Percentiles rank a stretch among this genome's conserved stretches.
Evolutionary conservation across 53 echinoderm and acorn worm species (phyloP).

Genomic region (Stichopus horrens): DNA sequence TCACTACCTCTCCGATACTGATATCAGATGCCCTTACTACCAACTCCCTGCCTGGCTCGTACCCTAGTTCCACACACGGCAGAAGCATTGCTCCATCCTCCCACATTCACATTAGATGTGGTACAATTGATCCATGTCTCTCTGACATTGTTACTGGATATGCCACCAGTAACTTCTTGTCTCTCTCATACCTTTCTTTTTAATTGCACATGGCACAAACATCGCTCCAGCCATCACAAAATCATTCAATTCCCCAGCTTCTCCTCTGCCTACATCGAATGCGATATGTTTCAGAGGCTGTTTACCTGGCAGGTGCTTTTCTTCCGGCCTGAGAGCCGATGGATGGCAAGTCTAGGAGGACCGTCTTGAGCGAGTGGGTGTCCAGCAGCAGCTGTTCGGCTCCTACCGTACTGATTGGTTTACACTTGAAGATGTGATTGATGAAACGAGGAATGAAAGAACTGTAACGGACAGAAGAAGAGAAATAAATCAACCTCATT

Average conservation of each 20-base stretch:
- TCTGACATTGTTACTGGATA: too few relatives aligned
- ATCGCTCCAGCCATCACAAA: too few relatives aligned
- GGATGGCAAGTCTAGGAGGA: slow-evolving; percentile 91
- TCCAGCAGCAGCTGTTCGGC: slow-evolving; percentile 94
- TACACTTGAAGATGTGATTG: slow-evolving; percentile 88
- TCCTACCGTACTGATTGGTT: slow-evolving; percentile 98
- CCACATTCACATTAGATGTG: too few relatives aligned
- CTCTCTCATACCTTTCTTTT: too few relatives aligned
- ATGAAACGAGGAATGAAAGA: slow-evolving; percentile 97
- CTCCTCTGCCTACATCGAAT: background rate
- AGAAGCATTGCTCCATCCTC: too few relatives aligned
- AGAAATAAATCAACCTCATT: background rate
- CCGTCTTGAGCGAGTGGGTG: slow-evolving; percentile 97
- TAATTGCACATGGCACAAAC: background rate
- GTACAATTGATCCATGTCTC: too few relatives aligned
- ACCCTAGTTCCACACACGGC: too few relatives aligned
- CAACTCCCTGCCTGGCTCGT: too few relatives aligned
- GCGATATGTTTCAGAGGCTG: background rate
- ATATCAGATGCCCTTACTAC: too few relatives aligned
- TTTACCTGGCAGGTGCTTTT: slow-evolving; percentile 97
- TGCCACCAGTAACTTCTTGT: too few relatives aligned
- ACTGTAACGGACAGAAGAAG: slow-evolving; percentile 47
- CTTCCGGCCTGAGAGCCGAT: slow-evolving; percentile 92
- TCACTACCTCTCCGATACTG: too few relatives aligned
- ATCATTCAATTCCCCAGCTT: background rate